phyloP scores from a whole-genome alignment of 2,888 invertebrate genomes.

The Mesorhabditis sp. region DNA sequence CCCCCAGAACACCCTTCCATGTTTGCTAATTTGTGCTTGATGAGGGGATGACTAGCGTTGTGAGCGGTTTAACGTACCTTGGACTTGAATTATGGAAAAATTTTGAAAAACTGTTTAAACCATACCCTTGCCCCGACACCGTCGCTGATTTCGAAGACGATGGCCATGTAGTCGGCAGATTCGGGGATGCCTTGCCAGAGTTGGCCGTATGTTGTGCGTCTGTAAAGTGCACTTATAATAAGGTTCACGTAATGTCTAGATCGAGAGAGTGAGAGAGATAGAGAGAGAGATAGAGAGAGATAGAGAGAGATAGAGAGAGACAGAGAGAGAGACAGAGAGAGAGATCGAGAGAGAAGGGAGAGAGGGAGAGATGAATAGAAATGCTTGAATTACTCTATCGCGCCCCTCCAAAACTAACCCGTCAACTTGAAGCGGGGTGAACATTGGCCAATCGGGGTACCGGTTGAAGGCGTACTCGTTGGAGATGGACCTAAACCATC shows the following conservation, averaged over 20 bases:
- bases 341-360: no score
- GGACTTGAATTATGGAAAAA: neutral
- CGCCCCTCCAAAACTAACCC: slow-evolving; percentile 13
- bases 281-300: neutral
- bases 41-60: no score
- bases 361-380: neutral
- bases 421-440: slow-evolving; percentile 48
- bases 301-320: neutral
- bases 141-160: slow-evolving; percentile 53
- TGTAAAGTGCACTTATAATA: slow-evolving; percentile 10
- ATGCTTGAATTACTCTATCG: neutral
- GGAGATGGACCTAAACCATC: slow-evolving; percentile 18
- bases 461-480: slow-evolving; percentile 42
- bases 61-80: no score
- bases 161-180: slow-evolving; percentile 50
- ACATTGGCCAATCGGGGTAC: slow-evolving; percentile 55
- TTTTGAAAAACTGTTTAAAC: neutral
- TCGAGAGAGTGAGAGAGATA: neutral
- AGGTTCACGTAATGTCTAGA: neutral
- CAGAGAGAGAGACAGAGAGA: neutral
- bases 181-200: slow-evolving; percentile 49
- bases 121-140: slow-evolving; percentile 43
- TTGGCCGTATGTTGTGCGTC: slow-evolving; percentile 48
- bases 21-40: no score
- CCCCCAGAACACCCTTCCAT: no score